A percentile compares a stretch with the other conserved stretches of the same genome.
Evolutionary conservation across 2,888 invertebrate species (phyloP).

Genomic region (Zonitis immaculata): DNA sequence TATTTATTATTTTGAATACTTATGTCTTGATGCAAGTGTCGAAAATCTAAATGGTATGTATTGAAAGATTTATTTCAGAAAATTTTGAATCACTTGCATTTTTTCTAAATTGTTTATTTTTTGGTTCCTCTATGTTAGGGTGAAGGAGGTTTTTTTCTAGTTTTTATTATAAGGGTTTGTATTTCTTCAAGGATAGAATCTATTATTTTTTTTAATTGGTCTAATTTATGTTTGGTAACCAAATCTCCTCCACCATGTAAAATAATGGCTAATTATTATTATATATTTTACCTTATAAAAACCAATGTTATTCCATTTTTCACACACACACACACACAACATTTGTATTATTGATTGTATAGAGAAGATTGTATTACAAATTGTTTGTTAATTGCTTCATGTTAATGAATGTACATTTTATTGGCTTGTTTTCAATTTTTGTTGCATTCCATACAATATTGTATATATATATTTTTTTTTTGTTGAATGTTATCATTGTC

Average conservation of each 20-base stretch:
- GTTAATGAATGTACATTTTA: too few species aligned
- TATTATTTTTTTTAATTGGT: too few species aligned
- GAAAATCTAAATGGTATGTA: conserved; percentile 15
- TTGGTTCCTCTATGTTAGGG: neutral
- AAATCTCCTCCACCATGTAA: neutral
- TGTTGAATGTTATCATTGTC: too few species aligned
- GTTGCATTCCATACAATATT: too few species aligned
- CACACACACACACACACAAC: neutral
- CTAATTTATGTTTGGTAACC: neutral
- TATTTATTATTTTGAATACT: conserved; percentile 1
- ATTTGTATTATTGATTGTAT: too few species aligned
- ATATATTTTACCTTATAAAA: neutral
- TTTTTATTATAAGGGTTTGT: too few species aligned
- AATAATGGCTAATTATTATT: neutral
- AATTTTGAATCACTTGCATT: neutral
- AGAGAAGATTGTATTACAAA: too few species aligned
- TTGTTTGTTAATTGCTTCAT: too few species aligned
- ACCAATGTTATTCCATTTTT: neutral
- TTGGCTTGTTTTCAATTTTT: too few species aligned
- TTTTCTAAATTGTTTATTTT: neutral
- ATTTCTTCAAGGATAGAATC: too few species aligned
- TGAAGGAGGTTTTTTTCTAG: neutral
- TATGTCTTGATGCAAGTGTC: conserved; percentile 4
- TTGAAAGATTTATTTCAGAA: neutral
- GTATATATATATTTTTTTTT: too few species aligned